Percentiles rank a stretch among this genome's conserved stretches.
These are phyloP conservation scores for Callosobruchus maculatus DNA, from an alignment of 2,888 invertebrate genomes.

Conservation along the genomic window DNA sequence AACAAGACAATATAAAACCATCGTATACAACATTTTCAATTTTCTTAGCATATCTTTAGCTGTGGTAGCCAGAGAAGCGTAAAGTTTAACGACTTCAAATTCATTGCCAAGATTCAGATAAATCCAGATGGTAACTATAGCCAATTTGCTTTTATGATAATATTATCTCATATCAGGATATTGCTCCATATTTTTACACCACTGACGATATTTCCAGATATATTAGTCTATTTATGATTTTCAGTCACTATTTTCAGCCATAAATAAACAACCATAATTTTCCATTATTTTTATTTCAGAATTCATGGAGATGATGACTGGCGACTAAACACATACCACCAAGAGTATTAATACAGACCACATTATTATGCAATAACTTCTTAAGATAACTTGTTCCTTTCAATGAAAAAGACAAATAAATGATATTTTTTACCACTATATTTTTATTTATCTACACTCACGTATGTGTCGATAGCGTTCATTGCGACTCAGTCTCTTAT, in stretches of 20 bases:
- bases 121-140: not conserved
- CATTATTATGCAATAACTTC: not conserved
- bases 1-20: not conserved
- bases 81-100: not conserved
- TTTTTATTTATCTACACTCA: conserved; percentile 1
- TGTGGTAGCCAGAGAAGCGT: not conserved
- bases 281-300: conserved; percentile 53
- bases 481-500: too few species aligned
- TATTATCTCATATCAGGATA: not conserved
- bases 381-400: conserved; percentile 1
- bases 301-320: conserved; percentile 94
- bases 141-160: not conserved
- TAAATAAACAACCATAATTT: not conserved
- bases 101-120: not conserved
- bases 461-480: too few species aligned
- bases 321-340: conserved; percentile 57
- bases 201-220: not conserved
- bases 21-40: not conserved
- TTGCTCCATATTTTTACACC: not conserved
- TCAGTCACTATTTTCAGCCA: not conserved
- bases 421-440: not conserved
- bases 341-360: not conserved
- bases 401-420: conserved; percentile 2
- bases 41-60: not conserved
- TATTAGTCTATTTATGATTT: not conserved